These are phyloP conservation scores for Tolmerus cingulatus DNA, from an alignment of 2,888 invertebrate species.

Conservation along the genomic window DNA sequence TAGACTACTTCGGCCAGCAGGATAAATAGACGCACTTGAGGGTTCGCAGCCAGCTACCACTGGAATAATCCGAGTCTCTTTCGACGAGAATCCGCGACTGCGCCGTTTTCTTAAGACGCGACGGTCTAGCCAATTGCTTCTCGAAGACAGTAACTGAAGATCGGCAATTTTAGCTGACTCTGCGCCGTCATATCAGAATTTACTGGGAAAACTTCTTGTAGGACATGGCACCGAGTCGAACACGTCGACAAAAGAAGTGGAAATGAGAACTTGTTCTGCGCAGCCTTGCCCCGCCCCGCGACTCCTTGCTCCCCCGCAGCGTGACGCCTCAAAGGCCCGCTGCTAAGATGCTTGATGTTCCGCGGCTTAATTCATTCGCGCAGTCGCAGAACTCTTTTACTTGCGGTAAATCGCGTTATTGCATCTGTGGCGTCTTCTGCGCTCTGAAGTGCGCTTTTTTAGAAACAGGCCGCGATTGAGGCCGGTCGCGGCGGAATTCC, in stretches of 20 bases:
- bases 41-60: conserved; percentile 17
- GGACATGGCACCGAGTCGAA: background rate
- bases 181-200: conserved; percentile 34
- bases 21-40: conserved; percentile 27
- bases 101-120: background rate
- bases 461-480: background rate
- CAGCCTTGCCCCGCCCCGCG: background rate
- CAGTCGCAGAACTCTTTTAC: conserved; percentile 10
- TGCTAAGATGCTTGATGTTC: background rate
- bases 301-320: background rate
- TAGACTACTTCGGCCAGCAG: conserved; percentile 8
- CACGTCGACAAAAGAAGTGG: conserved; percentile 35
- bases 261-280: conserved; percentile 38
- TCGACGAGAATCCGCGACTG: background rate
- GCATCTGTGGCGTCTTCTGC: background rate
- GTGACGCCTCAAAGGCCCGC: background rate
- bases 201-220: conserved; percentile 12
- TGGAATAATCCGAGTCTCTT: background rate
- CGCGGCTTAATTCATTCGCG: conserved; percentile 3
- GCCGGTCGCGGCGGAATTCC: background rate
- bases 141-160: background rate
- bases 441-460: background rate
- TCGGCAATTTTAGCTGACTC: conserved; percentile 31
- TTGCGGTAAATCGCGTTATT: conserved; percentile 25
- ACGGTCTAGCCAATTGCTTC: background rate